Evolutionary conservation across 2,888 invertebrate genomes (phyloP), one percentile per base, ranked within the genome.

Genomic region (Notocelia uddmanniana): DNA sequence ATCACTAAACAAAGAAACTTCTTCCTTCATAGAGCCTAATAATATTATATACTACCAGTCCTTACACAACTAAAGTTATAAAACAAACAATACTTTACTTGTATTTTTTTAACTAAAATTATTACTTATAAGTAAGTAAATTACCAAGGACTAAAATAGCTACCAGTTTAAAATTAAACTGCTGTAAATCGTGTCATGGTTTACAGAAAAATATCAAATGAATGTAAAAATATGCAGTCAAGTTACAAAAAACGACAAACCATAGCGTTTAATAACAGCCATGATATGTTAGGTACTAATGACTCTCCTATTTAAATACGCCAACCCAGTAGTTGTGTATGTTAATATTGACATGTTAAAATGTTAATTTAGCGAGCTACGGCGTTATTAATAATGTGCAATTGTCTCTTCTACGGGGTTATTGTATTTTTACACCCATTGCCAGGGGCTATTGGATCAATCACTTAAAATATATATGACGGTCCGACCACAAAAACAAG

Each of bases 321-420:
- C 34, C 64, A 64, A 54, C 52, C 31, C 34, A 52, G 64, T 64
- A 54, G 64, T 64, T 54, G n/a, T 54, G 54, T 64, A 64, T 64
- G 64, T 54, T 37, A 64, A 64, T 64, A 64, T 64, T 64, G 64
- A 64, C 64, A 64, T 64, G 64, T 64, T 54, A 34, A 21, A 64
- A 64, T 64, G 64, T 54, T 52, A 64, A 64, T 64, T 64, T 64
- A 0, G 37, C 52, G 54, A 64, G 54, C 54, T 64, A 64, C 37
- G 50, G 18, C 10, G 37, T n/a, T 52, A 64, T 64, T 64, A 64
- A 64, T 64, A 54, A 37, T 21, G n/a, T 34, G 18, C 34, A 52
- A 37, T 55, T 55, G 37, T 18, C 15, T 52, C 21, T 64, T 54
- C 54, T 64, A 64, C 13, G 15, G 19, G 15, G 21, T 64, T 54